A percentile compares a stretch with the other conserved stretches of the same genome.
phyloP scores from a whole-genome alignment of 2,113 vertebrate genomes.

The Brachyhypopomus gauderio region DNA sequence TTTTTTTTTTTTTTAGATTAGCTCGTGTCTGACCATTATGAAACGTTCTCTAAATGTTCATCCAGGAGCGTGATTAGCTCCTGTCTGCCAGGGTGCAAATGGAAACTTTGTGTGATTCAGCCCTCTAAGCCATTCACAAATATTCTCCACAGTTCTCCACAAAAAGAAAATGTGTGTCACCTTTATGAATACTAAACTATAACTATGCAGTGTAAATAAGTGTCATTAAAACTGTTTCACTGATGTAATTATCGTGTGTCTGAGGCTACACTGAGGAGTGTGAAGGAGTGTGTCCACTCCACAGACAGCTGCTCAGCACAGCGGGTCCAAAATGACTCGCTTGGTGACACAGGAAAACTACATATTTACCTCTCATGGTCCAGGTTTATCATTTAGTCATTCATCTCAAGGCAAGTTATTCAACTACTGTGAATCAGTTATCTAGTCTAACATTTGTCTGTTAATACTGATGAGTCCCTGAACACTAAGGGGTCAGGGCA shows the following conservation, averaged over 20 bases:
- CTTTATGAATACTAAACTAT: conserved; percentile 47
- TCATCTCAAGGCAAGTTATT: too few species aligned
- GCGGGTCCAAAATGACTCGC: background rate
- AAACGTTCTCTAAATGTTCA: conserved; percentile 67
- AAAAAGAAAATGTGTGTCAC: conserved; percentile 39
- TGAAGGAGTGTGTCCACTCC: background rate
- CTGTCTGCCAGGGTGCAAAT: conserved; percentile 56
- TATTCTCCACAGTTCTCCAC: conserved; percentile 45
- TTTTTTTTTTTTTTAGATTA: conserved; percentile 83
- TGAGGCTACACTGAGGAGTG: background rate
- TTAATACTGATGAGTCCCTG: too few species aligned
- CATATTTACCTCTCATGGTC: background rate
- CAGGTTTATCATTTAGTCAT: too few species aligned
- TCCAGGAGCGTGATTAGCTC: conserved; percentile 50
- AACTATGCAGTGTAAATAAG: conserved; percentile 38
- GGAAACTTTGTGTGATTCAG: conserved; percentile 53
- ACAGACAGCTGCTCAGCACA: background rate
- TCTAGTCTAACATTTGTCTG: too few species aligned
- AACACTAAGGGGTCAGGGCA: too few species aligned
- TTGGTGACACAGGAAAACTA: background rate
- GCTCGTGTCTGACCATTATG: conserved; percentile 73
- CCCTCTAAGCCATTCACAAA: conserved; percentile 55
- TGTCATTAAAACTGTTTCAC: conserved; percentile 32
- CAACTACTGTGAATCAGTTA: too few species aligned
- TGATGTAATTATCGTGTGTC: conserved; percentile 17